phyloP scores from a whole-genome alignment of 2,888 invertebrate species.

The Camptogramma bilineatum region DNA sequence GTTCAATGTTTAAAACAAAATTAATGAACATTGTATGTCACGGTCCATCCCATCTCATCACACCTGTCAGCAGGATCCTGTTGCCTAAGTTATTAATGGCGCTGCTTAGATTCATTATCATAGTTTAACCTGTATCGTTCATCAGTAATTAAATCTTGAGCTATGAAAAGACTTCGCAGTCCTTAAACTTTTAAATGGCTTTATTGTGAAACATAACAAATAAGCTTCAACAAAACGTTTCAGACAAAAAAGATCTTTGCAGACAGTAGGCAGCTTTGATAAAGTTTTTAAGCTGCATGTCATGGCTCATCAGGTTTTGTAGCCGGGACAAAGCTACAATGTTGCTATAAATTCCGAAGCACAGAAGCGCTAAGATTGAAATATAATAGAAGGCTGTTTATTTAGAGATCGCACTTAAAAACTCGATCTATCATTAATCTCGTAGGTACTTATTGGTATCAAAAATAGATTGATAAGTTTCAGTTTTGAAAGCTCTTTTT shows the following conservation, averaged over 20 bases:
- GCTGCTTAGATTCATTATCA: constrained; percentile 26
- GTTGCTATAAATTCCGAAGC: too few relatives aligned
- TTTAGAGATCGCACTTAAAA: too few relatives aligned
- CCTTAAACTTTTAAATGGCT: neutral
- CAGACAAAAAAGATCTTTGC: neutral
- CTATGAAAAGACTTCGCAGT: constrained; percentile 5
- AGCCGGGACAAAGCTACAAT: too few relatives aligned
- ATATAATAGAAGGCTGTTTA: too few relatives aligned
- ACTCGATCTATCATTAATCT: too few relatives aligned
- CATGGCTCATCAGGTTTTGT: too few relatives aligned
- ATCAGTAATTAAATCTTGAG: constrained; percentile 17
- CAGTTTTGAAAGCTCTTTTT: too few relatives aligned
- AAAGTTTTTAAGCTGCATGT: too few relatives aligned
- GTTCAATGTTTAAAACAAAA: constrained; percentile 33
- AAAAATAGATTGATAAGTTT: too few relatives aligned
- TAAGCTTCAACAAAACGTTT: neutral
- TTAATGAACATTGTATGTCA: constrained; percentile 34
- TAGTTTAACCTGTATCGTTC: constrained; percentile 25
- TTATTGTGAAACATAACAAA: neutral
- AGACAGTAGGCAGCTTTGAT: too few relatives aligned
- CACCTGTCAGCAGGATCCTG: constrained; percentile 33
- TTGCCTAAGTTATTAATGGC: constrained; percentile 23
- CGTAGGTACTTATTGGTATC: too few relatives aligned
- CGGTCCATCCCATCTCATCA: constrained; percentile 29
- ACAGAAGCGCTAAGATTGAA: too few relatives aligned